Base-by-base conservation (phyloP, 2,888 invertebrate genomes). In the Tortrix viridana region DNA sequence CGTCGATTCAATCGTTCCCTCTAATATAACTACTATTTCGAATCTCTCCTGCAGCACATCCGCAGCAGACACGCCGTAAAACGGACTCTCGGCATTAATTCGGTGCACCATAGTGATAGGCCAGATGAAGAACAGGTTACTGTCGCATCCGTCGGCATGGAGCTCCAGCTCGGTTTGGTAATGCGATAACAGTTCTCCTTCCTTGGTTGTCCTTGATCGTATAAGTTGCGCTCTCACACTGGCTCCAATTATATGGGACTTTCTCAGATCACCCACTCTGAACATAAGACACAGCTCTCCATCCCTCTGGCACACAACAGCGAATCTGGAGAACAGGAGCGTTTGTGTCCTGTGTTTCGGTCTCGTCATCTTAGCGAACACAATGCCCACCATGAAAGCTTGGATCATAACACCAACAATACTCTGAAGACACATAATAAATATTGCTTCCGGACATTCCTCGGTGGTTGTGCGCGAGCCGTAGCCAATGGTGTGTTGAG, bases 271-370 rank as follows among this genome's bases (percentile, higher is more conserved):
- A 19, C 97, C 97, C 2, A 98, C 96, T 46, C 98, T 93, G 85
- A 98, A 97, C 95, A 97, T 95, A 60, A 98, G 92, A 77, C 96
- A 96, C 46, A 97, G 88, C 68, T 95, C 94, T 3, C 96, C 96
- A 79, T 98, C 97, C 67, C 97, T 93, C 82, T 96, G 96, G 75
- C 97, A 97, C 56, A 98, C 95, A 6, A 97, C 96, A 0, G 97
- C 96, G 77, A 96, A 95, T 73, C 95, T 95, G 43, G 97, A 97
- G 88, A 98, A 98, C 70, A 98, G 92, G 14, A 98, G 91, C 0
- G 98, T 98, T 86, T 98, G 97, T 0, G 97, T 97, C 69, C 98
- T 93, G 79, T 97, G 97, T 84, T 98, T 98, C 0, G 98, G 98
- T 57, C 98, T 92, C 18, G 97, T 97, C 93, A 98, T 95, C 89